Conservation (phyloP, 2,888 invertebrate species). For the Psylliodes chrysocephalus region DNA sequence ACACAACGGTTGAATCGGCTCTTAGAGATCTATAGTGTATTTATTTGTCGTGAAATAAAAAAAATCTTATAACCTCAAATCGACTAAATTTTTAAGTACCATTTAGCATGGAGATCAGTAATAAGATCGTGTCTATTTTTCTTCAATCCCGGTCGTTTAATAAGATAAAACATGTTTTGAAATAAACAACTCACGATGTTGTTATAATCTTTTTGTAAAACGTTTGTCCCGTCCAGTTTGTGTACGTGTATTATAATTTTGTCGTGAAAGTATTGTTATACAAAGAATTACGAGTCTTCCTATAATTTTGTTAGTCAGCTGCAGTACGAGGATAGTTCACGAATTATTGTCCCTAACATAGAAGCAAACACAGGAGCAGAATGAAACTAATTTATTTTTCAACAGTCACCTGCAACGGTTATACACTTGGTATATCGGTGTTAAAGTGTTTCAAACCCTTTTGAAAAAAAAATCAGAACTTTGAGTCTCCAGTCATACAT, state of each 20-base stretch:
- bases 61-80: constrained; percentile 3
- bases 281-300: neutral
- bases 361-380: too few relatives aligned
- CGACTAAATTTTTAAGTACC: neutral
- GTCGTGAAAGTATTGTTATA: constrained; percentile 28
- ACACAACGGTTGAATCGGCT: too few relatives aligned
- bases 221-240: constrained; percentile 23
- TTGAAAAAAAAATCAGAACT: too few relatives aligned
- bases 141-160: constrained; percentile 15
- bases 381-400: too few relatives aligned
- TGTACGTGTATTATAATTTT: constrained; percentile 22
- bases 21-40: too few relatives aligned
- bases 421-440: too few relatives aligned
- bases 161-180: constrained; percentile 35
- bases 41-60: neutral
- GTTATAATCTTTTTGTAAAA: constrained; percentile 28
- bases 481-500: too few relatives aligned
- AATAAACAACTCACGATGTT: constrained; percentile 31
- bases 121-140: constrained; percentile 10
- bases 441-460: too few relatives aligned
- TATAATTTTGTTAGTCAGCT: neutral
- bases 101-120: constrained; percentile 9
- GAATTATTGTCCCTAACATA: too few relatives aligned
- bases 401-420: too few relatives aligned
- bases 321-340: too few relatives aligned